Evolutionary conservation across 23 tunicate genomes (phyloP).

Genomic region (Oikopleura albicans): DNA sequence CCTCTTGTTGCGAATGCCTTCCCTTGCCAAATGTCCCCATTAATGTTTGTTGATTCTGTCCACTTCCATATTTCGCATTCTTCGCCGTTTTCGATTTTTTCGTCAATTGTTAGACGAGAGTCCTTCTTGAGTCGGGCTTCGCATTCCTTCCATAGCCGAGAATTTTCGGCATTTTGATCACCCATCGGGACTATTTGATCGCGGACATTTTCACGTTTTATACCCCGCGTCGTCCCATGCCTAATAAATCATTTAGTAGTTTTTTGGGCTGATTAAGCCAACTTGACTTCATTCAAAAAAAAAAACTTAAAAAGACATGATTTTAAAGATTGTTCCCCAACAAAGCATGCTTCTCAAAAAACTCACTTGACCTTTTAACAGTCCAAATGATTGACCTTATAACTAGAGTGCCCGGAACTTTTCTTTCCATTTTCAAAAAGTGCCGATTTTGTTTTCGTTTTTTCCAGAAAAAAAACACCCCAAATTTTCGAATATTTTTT

Average conservation of each 20-base stretch:
- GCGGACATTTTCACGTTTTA: background rate
- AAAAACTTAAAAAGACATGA: too few relatives aligned
- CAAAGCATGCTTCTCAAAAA: too few relatives aligned
- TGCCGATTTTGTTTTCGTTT: background rate
- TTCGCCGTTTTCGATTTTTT: background rate
- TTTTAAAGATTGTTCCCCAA: too few relatives aligned
- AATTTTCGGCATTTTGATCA: background rate
- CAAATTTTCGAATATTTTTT: too few relatives aligned
- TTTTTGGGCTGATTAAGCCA: too few relatives aligned
- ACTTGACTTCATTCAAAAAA: too few relatives aligned
- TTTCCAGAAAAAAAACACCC: background rate
- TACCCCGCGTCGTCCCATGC: background rate
- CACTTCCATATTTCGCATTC: background rate
- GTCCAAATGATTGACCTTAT: background rate
- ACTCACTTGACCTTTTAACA: too few relatives aligned
- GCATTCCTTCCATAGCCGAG: background rate
- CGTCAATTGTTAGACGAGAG: background rate
- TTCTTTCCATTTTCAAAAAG: background rate
- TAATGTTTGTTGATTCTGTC: background rate
- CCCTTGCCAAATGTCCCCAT: background rate
- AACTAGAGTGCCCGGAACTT: background rate
- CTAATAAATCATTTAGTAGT: too few relatives aligned
- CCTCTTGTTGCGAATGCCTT: background rate
- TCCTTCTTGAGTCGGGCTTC: background rate
- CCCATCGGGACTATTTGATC: slow-evolving; percentile 16